Base-by-base conservation (phyloP, 2,797 vertebrate genomes). In the Sternarchorhynchus goeldii region DNA sequence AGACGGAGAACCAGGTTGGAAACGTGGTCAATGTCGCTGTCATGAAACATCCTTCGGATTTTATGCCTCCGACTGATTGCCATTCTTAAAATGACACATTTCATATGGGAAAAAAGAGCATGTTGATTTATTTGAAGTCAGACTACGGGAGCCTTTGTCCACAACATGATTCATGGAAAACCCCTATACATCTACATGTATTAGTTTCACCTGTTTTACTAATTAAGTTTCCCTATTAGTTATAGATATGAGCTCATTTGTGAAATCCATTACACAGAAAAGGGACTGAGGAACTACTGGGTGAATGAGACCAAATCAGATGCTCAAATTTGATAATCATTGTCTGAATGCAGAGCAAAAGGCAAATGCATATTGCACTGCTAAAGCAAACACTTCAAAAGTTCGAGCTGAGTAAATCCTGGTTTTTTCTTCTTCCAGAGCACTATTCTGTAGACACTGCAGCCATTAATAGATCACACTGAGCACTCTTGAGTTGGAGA, bases 1-100 rank as follows among this genome's bases (percentile, higher is more conserved):
- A 67, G 18, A 70, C 3, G 36, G 50, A 7, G 58, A 18, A 64
- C 64, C 72, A 70, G 5, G 64, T 31, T 62, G 25, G 56, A 64
- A 29, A 25, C 67, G 56, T 41, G 16, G 36, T 31, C 55, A 72
- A 68, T 20, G n/a, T 5, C 41, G 74, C 71, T 39, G 7, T 68
- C 73, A 41, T 5, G 39, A 74, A 78, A 85, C 84, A 25, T 36
- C 53, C 85, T 89, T 84, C 78, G 87, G 70, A 72, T 81, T 85
- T 85, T 73, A 73, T 75, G 70, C 74, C 83, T 88, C 65, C 70
- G 74, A 76, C 68, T 72, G 84, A 82, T 85, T 76, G 67, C 66
- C 50, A 81, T 78, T 79, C 65, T 56, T 76, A 57, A 58, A 84
- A 82, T 77, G 70, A 56, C 66, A 77, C 79, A 36, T 36, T 78